Base-by-base conservation (phyloP, 2,888 invertebrate genomes). In the Tribolium freemani region DNA sequence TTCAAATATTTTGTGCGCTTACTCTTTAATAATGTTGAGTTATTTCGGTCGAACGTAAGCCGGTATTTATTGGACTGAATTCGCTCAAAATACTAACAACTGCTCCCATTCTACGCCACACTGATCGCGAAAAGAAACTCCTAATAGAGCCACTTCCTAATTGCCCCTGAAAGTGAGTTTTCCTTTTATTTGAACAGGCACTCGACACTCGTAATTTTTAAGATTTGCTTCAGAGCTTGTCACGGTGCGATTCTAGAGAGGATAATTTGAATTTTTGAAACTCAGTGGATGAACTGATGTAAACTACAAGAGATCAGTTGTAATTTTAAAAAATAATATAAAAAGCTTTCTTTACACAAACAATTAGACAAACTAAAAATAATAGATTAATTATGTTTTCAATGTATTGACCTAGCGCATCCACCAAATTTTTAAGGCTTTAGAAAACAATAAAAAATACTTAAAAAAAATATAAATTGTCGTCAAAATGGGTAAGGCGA, bases 151-250 rank as follows among this genome's bases (percentile, higher is more conserved):
- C 13, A 48, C 60, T 48, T 60, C 60, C 48, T 60, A 60, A 60
- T 60, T 60, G 60, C 48, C 48, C 48, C 48, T 60, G 46, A 60
- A 60, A 60, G 48, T 60, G 60, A 60, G 48, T 60, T 60, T 60
- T 60, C 30, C 44, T 13, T 57, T 44, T 16, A 44, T 58, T 58
- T 30, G 45, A 58, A 20, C n/a, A 58, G 45, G 44, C 45, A 8
- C 48, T 48, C 11, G 26, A 10, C 21, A 46, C 48, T 60, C 60
- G 60, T 60, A 60, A 48, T 48, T 60, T 60, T 60, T 60, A 60
- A 48, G 60, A 26, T 30, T 13, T 8, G 46, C 46, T 46, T 46
- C 46, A 46, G 48, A 60, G 56, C 31, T 54, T 38, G 56, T 31
- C 20, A 21, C 45, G 10, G 20, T 58, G 44, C 9, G 45, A 58